Evolutionary conservation across 2,888 invertebrate species (phyloP).

Genomic region (Trisateles emortualis): DNA sequence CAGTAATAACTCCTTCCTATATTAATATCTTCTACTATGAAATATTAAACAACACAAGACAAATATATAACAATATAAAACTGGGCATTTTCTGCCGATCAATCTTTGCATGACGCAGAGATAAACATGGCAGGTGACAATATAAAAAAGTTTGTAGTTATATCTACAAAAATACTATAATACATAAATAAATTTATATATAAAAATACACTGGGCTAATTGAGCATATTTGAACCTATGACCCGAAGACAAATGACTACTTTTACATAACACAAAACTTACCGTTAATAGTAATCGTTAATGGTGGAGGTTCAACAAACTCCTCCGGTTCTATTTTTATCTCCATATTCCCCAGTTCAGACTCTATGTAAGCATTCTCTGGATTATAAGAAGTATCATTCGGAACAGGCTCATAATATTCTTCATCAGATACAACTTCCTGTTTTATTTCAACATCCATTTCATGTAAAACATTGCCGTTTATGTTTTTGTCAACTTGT

Average conservation of each 20-base stretch:
- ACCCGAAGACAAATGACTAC: neutral
- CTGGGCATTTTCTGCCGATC: too few species aligned
- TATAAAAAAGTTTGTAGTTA: too few species aligned
- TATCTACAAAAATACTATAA: too few species aligned
- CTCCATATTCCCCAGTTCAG: slow-evolving; percentile 53
- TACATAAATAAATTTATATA: too few species aligned
- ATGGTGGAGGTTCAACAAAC: slow-evolving; percentile 62
- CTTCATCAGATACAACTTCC: slow-evolving; percentile 72
- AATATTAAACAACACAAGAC: too few species aligned
- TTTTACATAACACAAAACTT: slow-evolving; percentile 28
- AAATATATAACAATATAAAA: too few species aligned
- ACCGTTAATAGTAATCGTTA: slow-evolving; percentile 62
- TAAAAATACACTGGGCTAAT: neutral
- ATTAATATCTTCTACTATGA: too few species aligned
- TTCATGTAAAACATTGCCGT: slow-evolving; percentile 48
- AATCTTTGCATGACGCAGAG: too few species aligned
- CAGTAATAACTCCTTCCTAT: too few species aligned
- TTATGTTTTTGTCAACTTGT: slow-evolving; percentile 64
- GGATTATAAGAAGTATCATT: slow-evolving; percentile 37
- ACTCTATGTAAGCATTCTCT: slow-evolving; percentile 10
- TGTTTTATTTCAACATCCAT: slow-evolving; percentile 71
- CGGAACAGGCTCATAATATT: slow-evolving; percentile 48
- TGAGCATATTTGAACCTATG: neutral
- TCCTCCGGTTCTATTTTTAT: slow-evolving; percentile 79
- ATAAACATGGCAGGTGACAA: too few species aligned